Conservation (phyloP, 2,888 invertebrate genomes). For the Tiliacea aurago region DNA sequence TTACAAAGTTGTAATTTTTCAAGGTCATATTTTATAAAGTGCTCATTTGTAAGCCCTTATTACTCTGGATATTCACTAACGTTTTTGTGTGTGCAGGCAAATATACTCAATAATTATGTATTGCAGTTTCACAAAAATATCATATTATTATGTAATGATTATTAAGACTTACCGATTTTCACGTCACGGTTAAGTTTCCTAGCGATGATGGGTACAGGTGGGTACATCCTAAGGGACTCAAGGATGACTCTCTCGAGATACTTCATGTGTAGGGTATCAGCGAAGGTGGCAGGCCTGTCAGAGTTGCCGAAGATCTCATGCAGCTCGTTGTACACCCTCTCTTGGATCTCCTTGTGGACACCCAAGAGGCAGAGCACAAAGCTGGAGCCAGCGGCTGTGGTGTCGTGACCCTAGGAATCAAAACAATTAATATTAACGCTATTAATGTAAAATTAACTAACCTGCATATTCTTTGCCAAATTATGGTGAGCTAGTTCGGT, state of each 20-base stretch:
- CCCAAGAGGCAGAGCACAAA: constrained; percentile 96
- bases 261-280: constrained; percentile 95
- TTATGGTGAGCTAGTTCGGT: not conserved
- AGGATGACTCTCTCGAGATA: constrained; percentile 95
- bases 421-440: not conserved
- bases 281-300: constrained; percentile 94
- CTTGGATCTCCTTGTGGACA: constrained; percentile 95
- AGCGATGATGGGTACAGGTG: constrained; percentile 95
- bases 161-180: constrained; percentile 90
- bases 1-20: no score
- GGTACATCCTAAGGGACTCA: constrained; percentile 94
- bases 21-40: no score
- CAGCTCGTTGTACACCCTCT: constrained; percentile 93
- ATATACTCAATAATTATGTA: not conserved
- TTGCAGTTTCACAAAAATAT: not conserved
- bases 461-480: not conserved
- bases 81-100: not conserved
- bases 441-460: not conserved
- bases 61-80: not conserved
- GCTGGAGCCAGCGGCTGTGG: constrained; percentile 94
- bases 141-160: not conserved
- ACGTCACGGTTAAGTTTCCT: constrained; percentile 92
- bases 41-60: not conserved
- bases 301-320: constrained; percentile 95
- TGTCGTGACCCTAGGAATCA: constrained; percentile 84